These are phyloP conservation scores for Drosophila pegasa DNA, from an alignment of 2,888 invertebrate genomes.

Conservation along the genomic window DNA sequence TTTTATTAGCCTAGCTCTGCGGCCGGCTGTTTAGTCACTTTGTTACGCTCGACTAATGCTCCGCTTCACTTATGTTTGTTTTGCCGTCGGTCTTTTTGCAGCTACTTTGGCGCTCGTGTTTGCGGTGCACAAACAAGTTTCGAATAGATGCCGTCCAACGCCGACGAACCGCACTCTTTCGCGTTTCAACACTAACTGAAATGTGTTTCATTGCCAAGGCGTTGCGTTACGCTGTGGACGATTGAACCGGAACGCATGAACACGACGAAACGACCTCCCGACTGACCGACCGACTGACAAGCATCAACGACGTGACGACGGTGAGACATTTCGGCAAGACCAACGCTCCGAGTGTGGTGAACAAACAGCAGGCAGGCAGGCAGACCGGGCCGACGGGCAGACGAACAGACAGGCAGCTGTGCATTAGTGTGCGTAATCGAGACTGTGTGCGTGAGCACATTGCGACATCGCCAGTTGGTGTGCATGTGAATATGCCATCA, in stretches of 20 bases:
- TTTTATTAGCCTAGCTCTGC: conserved; percentile 31
- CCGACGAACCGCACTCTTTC: conserved; percentile 26
- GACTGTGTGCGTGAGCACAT: conserved; percentile 29
- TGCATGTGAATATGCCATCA: conserved; percentile 28
- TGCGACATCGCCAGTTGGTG: conserved; percentile 46
- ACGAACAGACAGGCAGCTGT: neutral
- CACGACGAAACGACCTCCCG: conserved; percentile 42
- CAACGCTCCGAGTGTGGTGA: conserved; percentile 62
- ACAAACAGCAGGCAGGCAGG: conserved; percentile 43
- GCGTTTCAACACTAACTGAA: conserved; percentile 53
- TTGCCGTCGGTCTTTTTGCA: conserved; percentile 69
- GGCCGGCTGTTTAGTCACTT: conserved; percentile 46
- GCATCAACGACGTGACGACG: conserved; percentile 19
- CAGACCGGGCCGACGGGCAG: too few species aligned
- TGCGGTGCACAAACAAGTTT: conserved; percentile 17
- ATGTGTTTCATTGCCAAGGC: conserved; percentile 60
- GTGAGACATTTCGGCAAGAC: conserved; percentile 56
- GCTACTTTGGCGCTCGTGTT: conserved; percentile 38
- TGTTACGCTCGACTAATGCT: conserved; percentile 44
- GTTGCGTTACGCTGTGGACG: conserved; percentile 31
- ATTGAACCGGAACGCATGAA: conserved; percentile 48
- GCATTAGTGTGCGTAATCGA: conserved; percentile 21
- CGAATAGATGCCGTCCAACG: neutral
- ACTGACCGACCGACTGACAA: conserved; percentile 23
- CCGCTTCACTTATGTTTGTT: conserved; percentile 30